A percentile compares a stretch with the other conserved stretches of the same genome.
These are phyloP conservation scores for Danionella cerebrum DNA, from an alignment of 2,113 vertebrate species.

Conservation along the genomic window DNA sequence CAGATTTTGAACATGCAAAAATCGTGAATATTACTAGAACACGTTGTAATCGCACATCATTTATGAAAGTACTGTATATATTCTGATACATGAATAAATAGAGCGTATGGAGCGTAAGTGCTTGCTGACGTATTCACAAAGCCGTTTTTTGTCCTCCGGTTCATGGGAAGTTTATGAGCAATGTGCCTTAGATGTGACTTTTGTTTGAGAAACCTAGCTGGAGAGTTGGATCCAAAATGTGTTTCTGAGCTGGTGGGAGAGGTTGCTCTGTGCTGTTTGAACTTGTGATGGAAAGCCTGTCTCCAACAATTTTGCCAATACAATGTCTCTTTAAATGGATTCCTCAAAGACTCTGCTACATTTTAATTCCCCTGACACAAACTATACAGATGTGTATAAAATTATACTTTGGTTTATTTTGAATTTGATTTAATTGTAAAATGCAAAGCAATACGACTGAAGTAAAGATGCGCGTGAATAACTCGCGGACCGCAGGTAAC, in stretches of 20 bases:
- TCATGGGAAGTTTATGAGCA: constrained; percentile 46
- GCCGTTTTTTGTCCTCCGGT: not conserved
- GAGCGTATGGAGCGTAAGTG: constrained; percentile 11
- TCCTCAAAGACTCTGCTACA: not conserved
- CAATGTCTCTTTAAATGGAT: not conserved
- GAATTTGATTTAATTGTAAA: not conserved
- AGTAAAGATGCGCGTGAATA: not conserved
- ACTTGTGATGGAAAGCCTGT: too few species aligned
- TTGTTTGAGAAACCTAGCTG: constrained; percentile 57
- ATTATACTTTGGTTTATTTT: not conserved
- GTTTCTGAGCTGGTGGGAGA: constrained; percentile 1
- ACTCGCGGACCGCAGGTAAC: constrained; percentile 13
- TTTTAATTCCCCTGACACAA: too few species aligned
- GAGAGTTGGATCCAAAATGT: constrained; percentile 55
- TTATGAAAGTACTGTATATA: not conserved
- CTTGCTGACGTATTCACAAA: not conserved
- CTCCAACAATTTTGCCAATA: too few species aligned
- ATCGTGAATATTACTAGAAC: too few species aligned
- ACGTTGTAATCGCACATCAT: too few species aligned
- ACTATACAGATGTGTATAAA: not conserved
- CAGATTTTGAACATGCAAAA: too few species aligned
- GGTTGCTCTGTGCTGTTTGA: not conserved
- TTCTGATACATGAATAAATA: constrained; percentile 47
- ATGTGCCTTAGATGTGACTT: constrained; percentile 82
- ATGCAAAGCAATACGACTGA: not conserved